Percentiles rank a stretch among this genome's conserved stretches.
These are phyloP conservation scores for Euwallacea fornicatus DNA, from an alignment of 1,140 invertebrate species.

Conservation along the genomic window DNA sequence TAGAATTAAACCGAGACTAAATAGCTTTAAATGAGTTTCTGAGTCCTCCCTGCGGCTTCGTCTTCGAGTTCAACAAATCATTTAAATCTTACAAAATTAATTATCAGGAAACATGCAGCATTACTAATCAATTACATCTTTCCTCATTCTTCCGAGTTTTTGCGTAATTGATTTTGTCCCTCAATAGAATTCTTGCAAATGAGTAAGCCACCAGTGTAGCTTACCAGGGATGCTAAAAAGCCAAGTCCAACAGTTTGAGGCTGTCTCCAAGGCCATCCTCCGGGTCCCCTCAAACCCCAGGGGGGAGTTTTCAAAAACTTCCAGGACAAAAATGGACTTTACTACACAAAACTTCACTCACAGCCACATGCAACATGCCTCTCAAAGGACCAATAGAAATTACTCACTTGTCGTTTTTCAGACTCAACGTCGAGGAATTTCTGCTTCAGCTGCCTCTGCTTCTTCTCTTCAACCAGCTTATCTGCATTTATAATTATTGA, in stretches of 20 bases:
- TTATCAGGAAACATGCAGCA: neutral
- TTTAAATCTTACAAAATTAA: neutral
- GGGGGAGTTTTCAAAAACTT: constrained; percentile 53
- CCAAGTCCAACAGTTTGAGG: constrained; percentile 64
- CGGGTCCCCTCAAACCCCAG: constrained; percentile 67
- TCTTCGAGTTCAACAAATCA: no score
- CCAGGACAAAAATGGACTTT: constrained; percentile 31
- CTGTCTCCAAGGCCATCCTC: constrained; percentile 65
- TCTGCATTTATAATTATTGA: constrained; percentile 39
- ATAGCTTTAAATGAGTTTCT: no score
- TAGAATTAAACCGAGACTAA: no score
- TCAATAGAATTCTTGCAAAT: neutral
- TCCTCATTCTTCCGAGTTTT: no score
- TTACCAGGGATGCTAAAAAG: constrained; percentile 70
- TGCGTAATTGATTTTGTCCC: no score
- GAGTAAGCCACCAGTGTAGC: constrained; percentile 48
- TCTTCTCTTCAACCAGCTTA: constrained; percentile 48
- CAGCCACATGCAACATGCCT: neutral
- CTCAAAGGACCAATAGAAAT: neutral
- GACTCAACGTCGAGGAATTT: constrained; percentile 23
- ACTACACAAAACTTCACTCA: constrained; percentile 1
- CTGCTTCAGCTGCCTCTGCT: constrained; percentile 38
- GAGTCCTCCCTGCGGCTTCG: no score
- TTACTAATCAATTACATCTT: constrained; percentile 11
- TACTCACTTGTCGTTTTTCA: constrained; percentile 43